These are phyloP conservation scores for Hypomecis atomaria DNA, from an alignment of 2,888 invertebrate genomes.

Conservation along the genomic window DNA sequence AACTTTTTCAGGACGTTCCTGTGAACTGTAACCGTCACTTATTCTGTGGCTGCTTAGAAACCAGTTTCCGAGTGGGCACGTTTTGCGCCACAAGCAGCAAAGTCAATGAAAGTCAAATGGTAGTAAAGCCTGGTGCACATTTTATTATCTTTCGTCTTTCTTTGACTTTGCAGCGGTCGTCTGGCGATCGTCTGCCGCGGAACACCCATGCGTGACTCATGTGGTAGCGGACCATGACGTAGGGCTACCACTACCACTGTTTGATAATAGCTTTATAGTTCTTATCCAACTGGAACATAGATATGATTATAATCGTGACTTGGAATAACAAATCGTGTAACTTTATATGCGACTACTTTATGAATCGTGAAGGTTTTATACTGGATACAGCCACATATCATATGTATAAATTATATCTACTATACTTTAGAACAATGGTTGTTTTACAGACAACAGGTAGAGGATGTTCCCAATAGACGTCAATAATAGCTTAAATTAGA, in stretches of 20 bases:
- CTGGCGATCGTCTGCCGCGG: slow-evolving; percentile 36
- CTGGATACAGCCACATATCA: too few relatives aligned
- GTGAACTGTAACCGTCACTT: too few relatives aligned
- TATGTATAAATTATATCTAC: too few relatives aligned
- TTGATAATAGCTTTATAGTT: slow-evolving; percentile 30
- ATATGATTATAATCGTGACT: slow-evolving; percentile 7
- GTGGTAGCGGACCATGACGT: slow-evolving; percentile 61
- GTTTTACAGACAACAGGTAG: too few relatives aligned
- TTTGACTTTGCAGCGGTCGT: slow-evolving; percentile 26
- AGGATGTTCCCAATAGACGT: too few relatives aligned
- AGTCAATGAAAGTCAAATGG: slow-evolving; percentile 29
- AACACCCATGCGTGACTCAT: slow-evolving; percentile 61
- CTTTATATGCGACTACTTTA: slow-evolving; percentile 1
- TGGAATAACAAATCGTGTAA: slow-evolving; percentile 10
- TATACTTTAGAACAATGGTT: too few relatives aligned
- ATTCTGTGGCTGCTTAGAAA: neutral
- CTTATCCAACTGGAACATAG: slow-evolving; percentile 13
- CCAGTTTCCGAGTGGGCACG: slow-evolving; percentile 5
- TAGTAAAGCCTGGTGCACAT: slow-evolving; percentile 27
- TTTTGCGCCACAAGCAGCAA: slow-evolving; percentile 14
- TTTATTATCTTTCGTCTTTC: slow-evolving; percentile 32
- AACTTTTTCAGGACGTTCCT: neutral
- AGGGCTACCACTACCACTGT: slow-evolving; percentile 38
- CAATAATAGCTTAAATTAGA: too few relatives aligned
- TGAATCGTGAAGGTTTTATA: neutral